A percentile compares a stretch with the other conserved stretches of the same genome.
These are phyloP conservation scores for Meganola albula DNA, from an alignment of 2,888 invertebrate genomes.

Conservation along the genomic window DNA sequence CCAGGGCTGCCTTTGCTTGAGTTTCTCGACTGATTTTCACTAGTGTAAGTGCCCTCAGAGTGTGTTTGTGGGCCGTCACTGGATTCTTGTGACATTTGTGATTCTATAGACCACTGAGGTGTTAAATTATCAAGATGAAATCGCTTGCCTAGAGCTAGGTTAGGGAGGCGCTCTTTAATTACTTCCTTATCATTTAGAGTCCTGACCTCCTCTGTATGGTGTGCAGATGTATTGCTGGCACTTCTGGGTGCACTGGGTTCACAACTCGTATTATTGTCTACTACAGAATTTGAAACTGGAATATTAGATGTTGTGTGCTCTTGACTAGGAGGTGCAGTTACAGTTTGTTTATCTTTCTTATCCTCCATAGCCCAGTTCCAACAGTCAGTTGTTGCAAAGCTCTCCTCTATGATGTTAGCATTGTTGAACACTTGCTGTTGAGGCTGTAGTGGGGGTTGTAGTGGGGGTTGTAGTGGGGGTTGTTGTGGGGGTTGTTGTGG, in stretches of 20 bases:
- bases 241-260: constrained; percentile 29
- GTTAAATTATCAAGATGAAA: constrained; percentile 65
- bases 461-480: neutral
- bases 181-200: constrained; percentile 59
- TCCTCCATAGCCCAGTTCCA: constrained; percentile 82
- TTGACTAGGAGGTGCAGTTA: constrained; percentile 23
- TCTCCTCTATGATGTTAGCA: constrained; percentile 76
- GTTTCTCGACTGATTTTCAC: constrained; percentile 77
- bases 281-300: constrained; percentile 26
- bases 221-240: constrained; percentile 28
- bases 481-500: constrained; percentile 23
- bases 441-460: neutral
- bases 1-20: constrained; percentile 69
- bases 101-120: constrained; percentile 82
- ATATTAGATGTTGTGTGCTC: constrained; percentile 20
- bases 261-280: constrained; percentile 32
- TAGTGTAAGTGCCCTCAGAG: constrained; percentile 79
- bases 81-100: constrained; percentile 81
- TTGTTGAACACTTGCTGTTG: constrained; percentile 45
- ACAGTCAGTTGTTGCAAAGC: constrained; percentile 74
- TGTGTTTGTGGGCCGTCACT: constrained; percentile 79
- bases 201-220: constrained; percentile 46
- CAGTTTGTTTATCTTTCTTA: constrained; percentile 42
- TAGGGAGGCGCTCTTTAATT: constrained; percentile 61
- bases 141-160: constrained; percentile 62